Evolutionary conservation across 2,888 invertebrate genomes (phyloP).

Genomic region (Lingula anatina): DNA sequence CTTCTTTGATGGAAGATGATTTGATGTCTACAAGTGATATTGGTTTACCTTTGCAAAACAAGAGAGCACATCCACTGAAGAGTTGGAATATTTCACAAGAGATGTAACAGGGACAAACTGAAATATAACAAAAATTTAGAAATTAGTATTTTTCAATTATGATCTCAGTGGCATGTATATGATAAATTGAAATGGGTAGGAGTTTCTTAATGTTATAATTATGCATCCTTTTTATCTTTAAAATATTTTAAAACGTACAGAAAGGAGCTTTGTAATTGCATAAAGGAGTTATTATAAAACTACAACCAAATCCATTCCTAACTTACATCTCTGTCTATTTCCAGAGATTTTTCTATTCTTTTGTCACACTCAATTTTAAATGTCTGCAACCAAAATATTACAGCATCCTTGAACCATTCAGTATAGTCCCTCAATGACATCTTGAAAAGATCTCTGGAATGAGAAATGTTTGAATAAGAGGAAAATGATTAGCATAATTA

Average conservation of each 20-base stretch:
- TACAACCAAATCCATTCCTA: too few relatives aligned
- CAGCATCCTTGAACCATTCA: constrained; percentile 38
- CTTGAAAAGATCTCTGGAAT: constrained; percentile 36
- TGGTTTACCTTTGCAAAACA: constrained; percentile 38
- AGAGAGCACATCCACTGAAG: constrained; percentile 43
- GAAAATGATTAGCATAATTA: not conserved
- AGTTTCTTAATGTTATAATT: too few relatives aligned
- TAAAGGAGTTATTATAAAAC: not conserved
- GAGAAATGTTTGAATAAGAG: not conserved
- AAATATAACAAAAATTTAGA: constrained; percentile 9
- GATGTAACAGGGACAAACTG: constrained; percentile 40
- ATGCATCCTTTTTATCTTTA: too few relatives aligned
- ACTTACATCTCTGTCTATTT: constrained; percentile 45
- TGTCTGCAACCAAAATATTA: constrained; percentile 45
- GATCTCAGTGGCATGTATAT: too few relatives aligned
- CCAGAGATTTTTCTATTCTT: constrained; percentile 39
- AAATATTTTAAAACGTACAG: too few relatives aligned
- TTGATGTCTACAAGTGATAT: not conserved
- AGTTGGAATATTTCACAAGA: constrained; percentile 43
- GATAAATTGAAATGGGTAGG: too few relatives aligned
- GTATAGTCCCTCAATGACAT: constrained; percentile 34
- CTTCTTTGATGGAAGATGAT: too few relatives aligned
- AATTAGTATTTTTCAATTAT: too few relatives aligned
- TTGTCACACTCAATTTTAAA: constrained; percentile 36
- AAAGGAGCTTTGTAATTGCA: too few relatives aligned